Evolutionary conservation across 2,797 vertebrate genomes (phyloP).

Genomic region (Cyclopterus lumpus): DNA sequence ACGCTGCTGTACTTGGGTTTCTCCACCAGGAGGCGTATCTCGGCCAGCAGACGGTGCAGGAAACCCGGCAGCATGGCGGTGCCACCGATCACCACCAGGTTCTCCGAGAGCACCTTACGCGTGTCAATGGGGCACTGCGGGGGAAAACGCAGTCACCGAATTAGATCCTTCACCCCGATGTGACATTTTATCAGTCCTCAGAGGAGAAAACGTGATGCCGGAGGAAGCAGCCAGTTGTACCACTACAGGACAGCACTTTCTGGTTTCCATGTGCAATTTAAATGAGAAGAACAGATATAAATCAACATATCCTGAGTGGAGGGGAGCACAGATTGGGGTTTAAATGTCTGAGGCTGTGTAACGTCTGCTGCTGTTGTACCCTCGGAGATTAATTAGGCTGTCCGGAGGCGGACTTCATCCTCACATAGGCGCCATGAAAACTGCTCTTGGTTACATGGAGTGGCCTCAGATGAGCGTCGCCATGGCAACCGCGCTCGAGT

Average conservation of each 20-base stretch:
- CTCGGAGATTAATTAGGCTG: slow-evolving; percentile 45
- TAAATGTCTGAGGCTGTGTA: slow-evolving; percentile 12
- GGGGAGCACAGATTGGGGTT: neutral
- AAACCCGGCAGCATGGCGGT: slow-evolving; percentile 97
- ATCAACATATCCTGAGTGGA: slow-evolving; percentile 1
- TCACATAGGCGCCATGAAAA: slow-evolving; percentile 5
- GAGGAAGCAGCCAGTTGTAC: neutral
- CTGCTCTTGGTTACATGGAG: neutral
- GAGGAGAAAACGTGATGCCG: neutral
- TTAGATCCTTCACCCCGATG: neutral
- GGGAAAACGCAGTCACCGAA: neutral
- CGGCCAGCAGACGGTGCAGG: slow-evolving; percentile 93
- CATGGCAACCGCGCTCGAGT: slow-evolving; percentile 39
- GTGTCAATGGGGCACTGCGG: slow-evolving; percentile 96
- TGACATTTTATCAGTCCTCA: neutral
- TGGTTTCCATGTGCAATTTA: slow-evolving; percentile 9
- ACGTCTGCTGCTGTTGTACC: slow-evolving; percentile 17
- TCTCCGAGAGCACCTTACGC: slow-evolving; percentile 95
- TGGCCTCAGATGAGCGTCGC: slow-evolving; percentile 2
- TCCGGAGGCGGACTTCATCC: slow-evolving; percentile 8
- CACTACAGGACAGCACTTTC: neutral
- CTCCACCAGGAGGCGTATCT: slow-evolving; percentile 93
- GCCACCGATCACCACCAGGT: slow-evolving; percentile 95
- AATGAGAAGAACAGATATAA: neutral
- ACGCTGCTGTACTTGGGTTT: slow-evolving; percentile 92